Conservation (phyloP, 2,797 vertebrate genomes). For the Manis pentadactyla region DNA sequence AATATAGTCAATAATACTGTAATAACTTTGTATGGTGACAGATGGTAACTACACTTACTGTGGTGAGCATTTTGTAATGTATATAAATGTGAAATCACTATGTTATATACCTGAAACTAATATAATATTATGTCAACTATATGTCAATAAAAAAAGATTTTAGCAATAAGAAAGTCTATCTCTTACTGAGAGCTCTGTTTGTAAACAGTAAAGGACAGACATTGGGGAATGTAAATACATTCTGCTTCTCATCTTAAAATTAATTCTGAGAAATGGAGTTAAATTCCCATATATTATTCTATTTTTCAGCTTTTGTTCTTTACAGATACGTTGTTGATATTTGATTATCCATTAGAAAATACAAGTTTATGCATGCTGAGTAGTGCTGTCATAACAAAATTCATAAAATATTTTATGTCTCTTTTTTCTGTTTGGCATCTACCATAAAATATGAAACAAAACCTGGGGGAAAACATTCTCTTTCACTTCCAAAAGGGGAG, state of each 20-base stretch:
- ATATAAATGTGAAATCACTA: too few species aligned
- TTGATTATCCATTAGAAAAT: slow-evolving; percentile 52
- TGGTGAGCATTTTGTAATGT: too few species aligned
- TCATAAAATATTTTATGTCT: neutral
- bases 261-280: slow-evolving; percentile 49
- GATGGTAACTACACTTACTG: too few species aligned
- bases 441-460: slow-evolving; percentile 54
- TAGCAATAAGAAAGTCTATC: slow-evolving; percentile 1
- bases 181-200: neutral
- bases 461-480: neutral
- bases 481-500: neutral
- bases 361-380: neutral
- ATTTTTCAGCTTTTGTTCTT: slow-evolving; percentile 33
- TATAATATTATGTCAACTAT: too few species aligned
- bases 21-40: too few species aligned
- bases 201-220: slow-evolving; percentile 16
- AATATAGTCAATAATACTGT: too few species aligned
- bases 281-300: neutral
- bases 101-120: too few species aligned
- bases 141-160: neutral
- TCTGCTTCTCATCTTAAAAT: slow-evolving; percentile 18
- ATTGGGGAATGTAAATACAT: neutral
- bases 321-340: slow-evolving; percentile 53
- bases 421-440: neutral
- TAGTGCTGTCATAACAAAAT: slow-evolving; percentile 55